Conservation (phyloP, 2,888 invertebrate genomes). For the Icerya purchasi region DNA sequence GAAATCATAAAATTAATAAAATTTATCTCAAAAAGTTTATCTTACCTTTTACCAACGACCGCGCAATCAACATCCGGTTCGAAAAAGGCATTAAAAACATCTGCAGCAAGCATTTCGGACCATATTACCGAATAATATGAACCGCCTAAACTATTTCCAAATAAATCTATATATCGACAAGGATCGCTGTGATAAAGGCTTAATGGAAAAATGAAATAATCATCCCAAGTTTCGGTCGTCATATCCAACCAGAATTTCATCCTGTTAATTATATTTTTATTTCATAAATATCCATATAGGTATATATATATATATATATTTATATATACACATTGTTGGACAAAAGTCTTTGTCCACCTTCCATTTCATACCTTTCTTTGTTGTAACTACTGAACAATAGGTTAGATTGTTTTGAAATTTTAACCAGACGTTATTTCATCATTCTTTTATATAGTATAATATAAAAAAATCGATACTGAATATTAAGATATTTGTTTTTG, state of each 20-base stretch:
- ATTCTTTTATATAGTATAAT: no score
- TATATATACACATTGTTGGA: no score
- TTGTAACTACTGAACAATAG: no score
- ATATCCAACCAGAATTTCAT: slow-evolving; percentile 61
- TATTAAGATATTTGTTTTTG: no score
- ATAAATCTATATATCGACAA: slow-evolving; percentile 62
- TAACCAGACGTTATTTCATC: no score
- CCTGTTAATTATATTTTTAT: no score
- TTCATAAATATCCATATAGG: no score
- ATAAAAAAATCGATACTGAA: no score
- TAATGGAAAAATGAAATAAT: slow-evolving; percentile 52
- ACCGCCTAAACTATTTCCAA: slow-evolving; percentile 63
- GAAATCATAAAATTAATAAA: neutral
- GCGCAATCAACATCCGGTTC: slow-evolving; percentile 30
- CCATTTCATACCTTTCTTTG: no score
- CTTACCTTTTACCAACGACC: slow-evolving; percentile 21
- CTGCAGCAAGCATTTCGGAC: slow-evolving; percentile 77
- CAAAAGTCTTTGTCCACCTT: no score
- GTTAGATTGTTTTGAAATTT: no score
- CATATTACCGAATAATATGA: slow-evolving; percentile 55
- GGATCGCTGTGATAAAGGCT: slow-evolving; percentile 64
- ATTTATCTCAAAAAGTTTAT: slow-evolving; percentile 1
- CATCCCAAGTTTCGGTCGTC: slow-evolving; percentile 53
- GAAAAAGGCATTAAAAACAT: slow-evolving; percentile 65
- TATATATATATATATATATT: no score